Percentiles rank a stretch among this genome's conserved stretches.
These are phyloP conservation scores for Oscheius sp. DNA, from an alignment of 2,888 invertebrate genomes.

Conservation along the genomic window DNA sequence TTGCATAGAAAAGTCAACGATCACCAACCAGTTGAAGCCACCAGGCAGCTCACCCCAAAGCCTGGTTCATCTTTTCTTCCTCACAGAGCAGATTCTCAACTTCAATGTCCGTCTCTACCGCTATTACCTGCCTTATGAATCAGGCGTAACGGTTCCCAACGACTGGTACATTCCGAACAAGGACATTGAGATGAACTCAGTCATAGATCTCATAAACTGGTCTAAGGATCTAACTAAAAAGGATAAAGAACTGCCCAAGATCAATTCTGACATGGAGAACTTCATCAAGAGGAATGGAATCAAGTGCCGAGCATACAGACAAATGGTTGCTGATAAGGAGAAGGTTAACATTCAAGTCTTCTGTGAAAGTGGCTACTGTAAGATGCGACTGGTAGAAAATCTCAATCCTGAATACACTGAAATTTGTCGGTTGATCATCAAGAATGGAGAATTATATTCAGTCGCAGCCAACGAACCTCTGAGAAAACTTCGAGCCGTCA, in stretches of 20 bases:
- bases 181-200: neutral
- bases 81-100: slow-evolving; percentile 12
- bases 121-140: neutral
- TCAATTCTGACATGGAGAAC: slow-evolving; percentile 1
- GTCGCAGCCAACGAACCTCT: neutral
- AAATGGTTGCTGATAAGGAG: neutral
- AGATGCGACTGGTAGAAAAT: slow-evolving; percentile 23
- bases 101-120: neutral
- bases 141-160: neutral
- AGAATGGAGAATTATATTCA: neutral
- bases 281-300: slow-evolving; percentile 4
- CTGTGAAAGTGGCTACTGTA: slow-evolving; percentile 1
- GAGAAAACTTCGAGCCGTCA: neutral
- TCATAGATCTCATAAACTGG: neutral
- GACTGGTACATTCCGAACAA: neutral
- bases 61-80: neutral
- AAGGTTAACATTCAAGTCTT: slow-evolving; percentile 17
- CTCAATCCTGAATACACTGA: neutral
- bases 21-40: neutral
- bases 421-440: neutral
- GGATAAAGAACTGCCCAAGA: neutral
- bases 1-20: neutral
- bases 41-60: slow-evolving; percentile 7
- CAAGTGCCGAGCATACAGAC: neutral
- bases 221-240: neutral